phyloP scores from a whole-genome alignment of 2,797 vertebrate genomes.

The Thalassophryne amazonica region DNA sequence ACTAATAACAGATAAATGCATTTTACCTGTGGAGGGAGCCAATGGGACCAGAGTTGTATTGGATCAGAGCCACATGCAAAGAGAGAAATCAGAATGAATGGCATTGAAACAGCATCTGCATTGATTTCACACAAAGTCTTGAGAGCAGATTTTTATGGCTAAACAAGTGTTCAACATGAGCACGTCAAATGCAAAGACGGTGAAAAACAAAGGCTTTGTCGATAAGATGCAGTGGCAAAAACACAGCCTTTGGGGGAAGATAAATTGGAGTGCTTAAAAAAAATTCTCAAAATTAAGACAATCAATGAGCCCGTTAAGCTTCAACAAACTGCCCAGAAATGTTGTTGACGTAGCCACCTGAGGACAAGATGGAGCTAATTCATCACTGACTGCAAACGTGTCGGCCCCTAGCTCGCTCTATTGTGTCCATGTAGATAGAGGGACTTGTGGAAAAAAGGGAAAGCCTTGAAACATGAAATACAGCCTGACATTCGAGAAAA shows the following conservation, averaged over 20 bases:
- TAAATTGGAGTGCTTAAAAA: not conserved
- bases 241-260: not conserved
- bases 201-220: not conserved
- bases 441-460: slow-evolving; percentile 11
- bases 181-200: too few relatives aligned
- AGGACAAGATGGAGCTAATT: slow-evolving; percentile 22
- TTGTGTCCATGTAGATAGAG: slow-evolving; percentile 14
- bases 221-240: not conserved
- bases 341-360: not conserved
- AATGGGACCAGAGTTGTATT: not conserved
- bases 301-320: slow-evolving; percentile 2
- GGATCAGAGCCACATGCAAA: not conserved
- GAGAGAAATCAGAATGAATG: not conserved
- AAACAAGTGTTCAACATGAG: too few relatives aligned
- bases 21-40: slow-evolving; percentile 32
- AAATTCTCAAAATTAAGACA: not conserved
- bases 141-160: not conserved
- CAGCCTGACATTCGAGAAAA: slow-evolving; percentile 15
- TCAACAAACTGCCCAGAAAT: not conserved
- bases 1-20: not conserved
- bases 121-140: not conserved
- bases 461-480: slow-evolving; percentile 27
- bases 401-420: slow-evolving; percentile 30
- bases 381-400: slow-evolving; percentile 28
- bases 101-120: not conserved